Evolutionary conservation across 2,113 vertebrate species (phyloP).

Genomic region (Microcebus lehilahytsara): DNA sequence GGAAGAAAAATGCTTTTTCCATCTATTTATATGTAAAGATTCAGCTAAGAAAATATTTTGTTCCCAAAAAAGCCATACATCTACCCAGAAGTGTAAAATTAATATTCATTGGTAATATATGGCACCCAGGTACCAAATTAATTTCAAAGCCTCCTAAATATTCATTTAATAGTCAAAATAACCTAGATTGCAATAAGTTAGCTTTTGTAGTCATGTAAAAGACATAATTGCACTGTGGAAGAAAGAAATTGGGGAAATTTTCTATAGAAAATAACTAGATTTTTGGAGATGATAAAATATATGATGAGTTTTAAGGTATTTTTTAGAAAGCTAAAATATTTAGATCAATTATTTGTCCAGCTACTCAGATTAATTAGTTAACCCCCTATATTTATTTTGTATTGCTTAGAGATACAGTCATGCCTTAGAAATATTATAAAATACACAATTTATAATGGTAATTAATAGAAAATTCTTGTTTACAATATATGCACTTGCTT

Average conservation of each 20-base stretch:
- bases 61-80: background rate
- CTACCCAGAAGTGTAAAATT: background rate
- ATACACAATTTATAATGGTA: background rate
- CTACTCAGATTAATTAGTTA: background rate
- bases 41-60: background rate
- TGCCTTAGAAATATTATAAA: background rate
- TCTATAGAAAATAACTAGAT: background rate
- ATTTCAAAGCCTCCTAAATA: constrained; percentile 2
- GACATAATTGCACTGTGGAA: background rate
- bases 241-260: background rate
- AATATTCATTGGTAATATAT: background rate
- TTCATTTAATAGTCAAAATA: constrained; percentile 15
- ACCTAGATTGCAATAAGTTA: background rate
- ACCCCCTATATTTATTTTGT: background rate
- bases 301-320: background rate
- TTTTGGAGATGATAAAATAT: background rate
- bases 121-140: background rate
- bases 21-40: background rate
- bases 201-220: background rate
- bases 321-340: background rate
- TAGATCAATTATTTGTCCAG: background rate
- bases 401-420: background rate
- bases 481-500: background rate
- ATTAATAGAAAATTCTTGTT: constrained; percentile 16
- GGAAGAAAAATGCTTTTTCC: background rate